Conservation (phyloP, 2,888 invertebrate species). For the Cheilosia pagana region DNA sequence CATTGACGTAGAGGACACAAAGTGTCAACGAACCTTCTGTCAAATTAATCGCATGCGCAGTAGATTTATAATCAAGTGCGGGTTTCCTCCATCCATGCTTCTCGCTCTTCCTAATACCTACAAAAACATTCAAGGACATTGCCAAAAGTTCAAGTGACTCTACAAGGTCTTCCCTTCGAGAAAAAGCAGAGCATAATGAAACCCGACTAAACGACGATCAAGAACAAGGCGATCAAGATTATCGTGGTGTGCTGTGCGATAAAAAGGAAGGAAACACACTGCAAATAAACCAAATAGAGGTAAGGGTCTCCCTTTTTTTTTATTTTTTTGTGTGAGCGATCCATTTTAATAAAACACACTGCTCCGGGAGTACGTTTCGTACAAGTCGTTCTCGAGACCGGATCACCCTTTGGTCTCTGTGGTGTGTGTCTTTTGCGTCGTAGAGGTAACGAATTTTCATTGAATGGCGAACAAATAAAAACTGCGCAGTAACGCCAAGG, state of each 20-base stretch:
- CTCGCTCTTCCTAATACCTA: constrained; percentile 20
- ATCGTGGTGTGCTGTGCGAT: constrained; percentile 42
- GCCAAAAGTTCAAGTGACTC: constrained; percentile 73
- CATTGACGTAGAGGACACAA: constrained; percentile 63
- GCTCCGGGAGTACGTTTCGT: constrained; percentile 5
- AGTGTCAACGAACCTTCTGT: constrained; percentile 66
- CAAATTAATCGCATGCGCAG: constrained; percentile 64
- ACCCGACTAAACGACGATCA: constrained; percentile 48
- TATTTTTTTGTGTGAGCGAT: neutral
- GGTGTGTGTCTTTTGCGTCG: constrained; percentile 55
- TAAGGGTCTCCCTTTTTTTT: constrained; percentile 56
- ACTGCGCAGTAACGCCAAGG: constrained; percentile 55
- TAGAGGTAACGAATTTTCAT: constrained; percentile 66
- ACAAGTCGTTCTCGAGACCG: constrained; percentile 45
- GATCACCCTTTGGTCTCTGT: constrained; percentile 61
- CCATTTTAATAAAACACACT: constrained; percentile 13
- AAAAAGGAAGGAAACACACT: constrained; percentile 61
- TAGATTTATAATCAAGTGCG: constrained; percentile 44
- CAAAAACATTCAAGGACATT: constrained; percentile 70
- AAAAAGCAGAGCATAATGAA: constrained; percentile 9
- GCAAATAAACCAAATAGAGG: constrained; percentile 38
- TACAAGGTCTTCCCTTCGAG: constrained; percentile 63
- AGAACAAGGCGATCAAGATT: constrained; percentile 58
- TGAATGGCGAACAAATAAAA: constrained; percentile 27
- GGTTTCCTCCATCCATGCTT: constrained; percentile 2